Base-by-base conservation (phyloP, 2,113 vertebrate genomes). In the Menidia beryllina region DNA sequence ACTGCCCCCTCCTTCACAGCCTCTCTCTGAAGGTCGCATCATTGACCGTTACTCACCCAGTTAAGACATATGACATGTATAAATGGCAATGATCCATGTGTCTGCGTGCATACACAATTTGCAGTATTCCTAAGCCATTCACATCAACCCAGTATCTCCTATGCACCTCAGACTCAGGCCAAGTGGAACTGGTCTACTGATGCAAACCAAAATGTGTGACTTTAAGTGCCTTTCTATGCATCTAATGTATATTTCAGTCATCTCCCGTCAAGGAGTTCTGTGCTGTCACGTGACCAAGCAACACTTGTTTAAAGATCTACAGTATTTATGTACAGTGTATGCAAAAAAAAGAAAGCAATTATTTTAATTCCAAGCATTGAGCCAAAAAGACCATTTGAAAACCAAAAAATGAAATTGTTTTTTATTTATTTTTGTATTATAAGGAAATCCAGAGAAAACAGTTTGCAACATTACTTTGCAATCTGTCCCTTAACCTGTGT, bases 31-130 rank as follows among this genome's bases (percentile, higher is more conserved):
- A 0, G 89, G 84, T 71, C 94, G 94, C 85, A 95, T 93, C 95
- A 97, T 98, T 82, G 96, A 96, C 81, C 93, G 96, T 88, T 98
- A 96, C 87, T 98, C 96, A 0, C 96, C 97, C 14, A 95, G 95
- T 92, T 99, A 97, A 72, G 69, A 65, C 53, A 54, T 45, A 19
- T 38, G 77, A 75, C 72, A 72, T 65, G 52, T 72, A 63, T 64
- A 63, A 49, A 82, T 71, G 72, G 76, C 77, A 61, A 59, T 65
- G 86, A 77, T 76, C 71, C 48, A 45, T 73, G 78, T 60, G 75
- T 77, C 74, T 85, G 78, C 88, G 82, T 87, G 82, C 84, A 84
- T 75, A 89, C 85, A 76, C 74, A 77, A 74, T 80, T 88, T 77
- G 83, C 90, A 92, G 91, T 92, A 93, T 93, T 89, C 86, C 72